Evolutionary conservation across 2,888 invertebrate species (phyloP), one percentile per base, ranked within the genome.

Genomic region (Cerceris ruficornis): DNA sequence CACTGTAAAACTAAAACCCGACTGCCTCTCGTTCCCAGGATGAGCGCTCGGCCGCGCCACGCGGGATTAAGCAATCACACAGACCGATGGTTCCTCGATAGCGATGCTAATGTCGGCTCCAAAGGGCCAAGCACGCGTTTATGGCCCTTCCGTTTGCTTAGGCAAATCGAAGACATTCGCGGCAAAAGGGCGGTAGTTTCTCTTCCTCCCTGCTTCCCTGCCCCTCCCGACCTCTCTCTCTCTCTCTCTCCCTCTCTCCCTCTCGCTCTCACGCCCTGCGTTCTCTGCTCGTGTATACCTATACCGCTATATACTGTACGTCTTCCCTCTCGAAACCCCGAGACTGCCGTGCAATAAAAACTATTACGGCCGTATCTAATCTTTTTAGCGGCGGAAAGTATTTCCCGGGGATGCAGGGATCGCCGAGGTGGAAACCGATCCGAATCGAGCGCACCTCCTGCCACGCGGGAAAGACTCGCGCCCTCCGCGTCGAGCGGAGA

Each of bases 21-120:
- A 77, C 83, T 78, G 77, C 75, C 78, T 80, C 79, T 81, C 73
- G 64, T 87, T 87, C 86, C 86, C 86, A 86, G 81, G 85, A 82
- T 74, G 77, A 79, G 69, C 62, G 73, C 72, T 67, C 77, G 74
- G 75, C 71, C 78, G 67, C 68, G 73, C 75, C 68, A 80, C 77
- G 82, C 82, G 85, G 85, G 87, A 90, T 90, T 89, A 86, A 89
- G 90, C 88, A 90, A 88, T 89, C 88, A 87, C 83, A 84, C 82
- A 82, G 84, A 64, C 85, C 86, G 87, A 88, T 89, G 88, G 85
- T 78, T 85, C 84, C 80, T 89, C 86, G 89, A 90, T 90, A 90
- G 88, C 86, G 87, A 89, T 89, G 90, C 88, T 90, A 90, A 90
- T 90, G 88, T 87, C 80, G 82, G 77, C 78, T 82, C 79, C 79